A percentile compares a stretch with the other conserved stretches of the same genome.
phyloP scores from a whole-genome alignment of 2,797 vertebrate genomes.

The Pangasius djambal region DNA sequence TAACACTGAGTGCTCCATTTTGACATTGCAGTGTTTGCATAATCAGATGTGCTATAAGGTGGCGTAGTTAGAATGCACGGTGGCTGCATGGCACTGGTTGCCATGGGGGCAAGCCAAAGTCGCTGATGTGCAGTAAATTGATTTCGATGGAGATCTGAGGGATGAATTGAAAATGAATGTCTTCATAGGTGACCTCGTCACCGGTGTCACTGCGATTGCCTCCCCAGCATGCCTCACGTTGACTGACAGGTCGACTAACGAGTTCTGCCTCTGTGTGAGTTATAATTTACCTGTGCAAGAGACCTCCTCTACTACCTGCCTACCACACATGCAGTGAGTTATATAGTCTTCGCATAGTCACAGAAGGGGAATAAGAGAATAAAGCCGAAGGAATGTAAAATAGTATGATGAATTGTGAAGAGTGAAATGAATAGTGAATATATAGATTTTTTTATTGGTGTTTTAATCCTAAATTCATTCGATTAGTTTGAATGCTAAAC shows the following conservation, averaged over 20 bases:
- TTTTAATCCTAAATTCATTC: not conserved
- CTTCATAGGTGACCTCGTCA: constrained; percentile 66
- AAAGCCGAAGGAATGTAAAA: not conserved
- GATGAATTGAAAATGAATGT: constrained; percentile 68
- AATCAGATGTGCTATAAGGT: constrained; percentile 47
- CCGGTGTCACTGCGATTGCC: constrained; percentile 62
- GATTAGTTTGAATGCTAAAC: not conserved
- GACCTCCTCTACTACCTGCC: constrained; percentile 33
- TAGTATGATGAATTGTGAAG: not conserved
- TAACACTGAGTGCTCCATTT: constrained; percentile 36
- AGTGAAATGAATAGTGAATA: not conserved
- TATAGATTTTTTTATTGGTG: not conserved
- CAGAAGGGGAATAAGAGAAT: constrained; percentile 21
- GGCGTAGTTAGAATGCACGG: constrained; percentile 52
- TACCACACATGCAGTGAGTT: constrained; percentile 12
- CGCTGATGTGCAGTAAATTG: constrained; percentile 59
- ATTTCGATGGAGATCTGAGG: constrained; percentile 62
- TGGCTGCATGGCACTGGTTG: constrained; percentile 53
- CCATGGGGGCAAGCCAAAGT: constrained; percentile 52
- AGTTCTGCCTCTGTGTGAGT: constrained; percentile 64
- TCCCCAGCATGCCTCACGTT: constrained; percentile 56
- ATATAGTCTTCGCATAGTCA: constrained; percentile 11
- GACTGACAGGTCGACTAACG: constrained; percentile 69
- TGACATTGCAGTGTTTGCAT: constrained; percentile 47
- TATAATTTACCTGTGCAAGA: constrained; percentile 68